Evolutionary conservation across 2,113 vertebrate genomes (phyloP).

Genomic region (Dromaius novaehollandiae): DNA sequence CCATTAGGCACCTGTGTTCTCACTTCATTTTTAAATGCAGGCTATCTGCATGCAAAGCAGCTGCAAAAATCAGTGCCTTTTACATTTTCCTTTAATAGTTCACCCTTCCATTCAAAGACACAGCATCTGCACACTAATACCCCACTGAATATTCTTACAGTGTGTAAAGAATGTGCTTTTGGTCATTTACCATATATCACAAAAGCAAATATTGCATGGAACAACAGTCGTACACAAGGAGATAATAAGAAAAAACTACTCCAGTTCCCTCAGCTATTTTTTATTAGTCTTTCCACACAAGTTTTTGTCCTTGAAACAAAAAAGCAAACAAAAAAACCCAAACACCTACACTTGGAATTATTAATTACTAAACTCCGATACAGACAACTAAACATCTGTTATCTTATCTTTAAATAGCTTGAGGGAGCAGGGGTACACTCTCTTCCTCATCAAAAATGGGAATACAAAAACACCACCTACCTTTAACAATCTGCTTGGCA

Average conservation of each 20-base stretch:
- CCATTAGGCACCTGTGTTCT: not conserved
- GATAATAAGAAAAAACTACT: not conserved
- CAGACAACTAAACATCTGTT: not conserved
- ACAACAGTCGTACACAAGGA: not conserved
- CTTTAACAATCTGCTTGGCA: slow-evolving; percentile 95
- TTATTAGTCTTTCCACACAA: not conserved
- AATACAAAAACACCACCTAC: slow-evolving; percentile 69
- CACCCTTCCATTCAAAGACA: not conserved
- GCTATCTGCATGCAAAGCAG: not conserved
- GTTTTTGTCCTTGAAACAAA: not conserved
- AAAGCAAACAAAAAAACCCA: not conserved
- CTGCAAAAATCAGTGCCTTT: not conserved
- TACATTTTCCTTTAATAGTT: not conserved
- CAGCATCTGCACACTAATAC: not conserved
- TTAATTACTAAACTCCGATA: not conserved
- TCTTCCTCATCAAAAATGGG: not conserved
- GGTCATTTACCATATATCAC: not conserved
- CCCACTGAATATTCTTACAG: accelerated
- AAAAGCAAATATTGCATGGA: not conserved
- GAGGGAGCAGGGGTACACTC: not conserved
- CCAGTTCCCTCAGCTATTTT: not conserved
- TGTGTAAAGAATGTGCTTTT: not conserved
- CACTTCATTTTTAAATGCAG: not conserved
- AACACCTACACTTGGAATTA: not conserved
- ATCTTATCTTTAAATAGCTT: not conserved